These are phyloP conservation scores for Odiellus spinosus DNA, from an alignment of 2,888 invertebrate genomes.

Conservation along the genomic window DNA sequence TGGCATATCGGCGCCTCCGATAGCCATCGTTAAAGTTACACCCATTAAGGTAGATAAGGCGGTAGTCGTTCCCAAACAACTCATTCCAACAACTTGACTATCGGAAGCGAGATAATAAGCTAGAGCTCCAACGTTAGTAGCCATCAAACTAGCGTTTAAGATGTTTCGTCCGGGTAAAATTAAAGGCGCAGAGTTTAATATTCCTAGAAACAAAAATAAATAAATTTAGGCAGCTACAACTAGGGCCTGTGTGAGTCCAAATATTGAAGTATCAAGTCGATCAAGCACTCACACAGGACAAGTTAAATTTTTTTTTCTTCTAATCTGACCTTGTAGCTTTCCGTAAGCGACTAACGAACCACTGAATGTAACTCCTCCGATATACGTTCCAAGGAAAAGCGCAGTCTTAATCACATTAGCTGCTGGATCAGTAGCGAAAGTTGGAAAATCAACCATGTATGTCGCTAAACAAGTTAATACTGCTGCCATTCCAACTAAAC, in stretches of 20 bases:
- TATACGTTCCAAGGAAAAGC: slow-evolving; percentile 71
- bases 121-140: slow-evolving; percentile 55
- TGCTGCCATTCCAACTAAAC: slow-evolving; percentile 72
- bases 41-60: slow-evolving; percentile 64
- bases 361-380: slow-evolving; percentile 77
- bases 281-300: slow-evolving; percentile 27
- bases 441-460: slow-evolving; percentile 65
- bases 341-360: slow-evolving; percentile 78
- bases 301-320: slow-evolving; percentile 29
- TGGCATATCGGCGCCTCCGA: slow-evolving; percentile 74
- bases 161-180: slow-evolving; percentile 65
- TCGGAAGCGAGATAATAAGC: slow-evolving; percentile 47
- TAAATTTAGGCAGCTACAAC: too few relatives aligned
- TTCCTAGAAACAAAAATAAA: slow-evolving; percentile 29
- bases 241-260: too few relatives aligned
- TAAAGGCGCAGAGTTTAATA: slow-evolving; percentile 61
- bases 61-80: slow-evolving; percentile 57
- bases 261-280: too few relatives aligned
- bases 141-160: slow-evolving; percentile 50
- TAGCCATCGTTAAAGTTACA: slow-evolving; percentile 51
- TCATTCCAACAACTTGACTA: slow-evolving; percentile 49
- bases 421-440: slow-evolving; percentile 62
- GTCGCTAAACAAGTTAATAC: slow-evolving; percentile 71
- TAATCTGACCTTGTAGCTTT: slow-evolving; percentile 49
- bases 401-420: slow-evolving; percentile 65